Conservation (phyloP, 2,797 vertebrate genomes). For the Pseudochirops cupreus region DNA sequence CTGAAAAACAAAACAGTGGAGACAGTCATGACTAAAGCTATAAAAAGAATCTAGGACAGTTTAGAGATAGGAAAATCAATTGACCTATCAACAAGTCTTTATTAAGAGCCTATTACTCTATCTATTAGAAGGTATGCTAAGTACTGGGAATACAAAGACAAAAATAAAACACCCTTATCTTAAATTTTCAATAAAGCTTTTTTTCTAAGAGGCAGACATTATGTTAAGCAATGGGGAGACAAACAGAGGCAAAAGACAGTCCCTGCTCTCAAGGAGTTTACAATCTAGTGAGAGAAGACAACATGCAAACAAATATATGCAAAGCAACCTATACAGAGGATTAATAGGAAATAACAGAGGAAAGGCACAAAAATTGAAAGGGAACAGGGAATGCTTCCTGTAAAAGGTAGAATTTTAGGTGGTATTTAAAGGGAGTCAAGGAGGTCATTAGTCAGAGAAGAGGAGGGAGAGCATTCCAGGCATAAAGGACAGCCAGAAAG, state of each 20-base stretch:
- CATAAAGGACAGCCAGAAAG: not conserved
- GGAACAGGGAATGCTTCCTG: not conserved
- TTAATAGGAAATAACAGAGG: not conserved
- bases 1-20: not conserved
- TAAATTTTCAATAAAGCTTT: not conserved
- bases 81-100: not conserved
- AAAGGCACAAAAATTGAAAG: not conserved
- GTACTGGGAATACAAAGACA: not conserved
- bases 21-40: not conserved
- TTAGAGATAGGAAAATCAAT: not conserved
- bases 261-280: not conserved
- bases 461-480: not conserved
- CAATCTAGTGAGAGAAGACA: not conserved
- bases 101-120: not conserved
- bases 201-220: not conserved
- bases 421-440: not conserved
- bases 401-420: not conserved
- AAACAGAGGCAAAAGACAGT: not conserved
- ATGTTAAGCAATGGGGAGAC: not conserved
- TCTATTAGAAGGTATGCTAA: not conserved
- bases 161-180: not conserved
- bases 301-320: not conserved
- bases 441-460: not conserved
- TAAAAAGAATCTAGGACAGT: not conserved
- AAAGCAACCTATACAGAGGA: not conserved